Evolutionary conservation across 92 coral and sea anemone species (phyloP).

Genomic region (Actinernus sp.): DNA sequence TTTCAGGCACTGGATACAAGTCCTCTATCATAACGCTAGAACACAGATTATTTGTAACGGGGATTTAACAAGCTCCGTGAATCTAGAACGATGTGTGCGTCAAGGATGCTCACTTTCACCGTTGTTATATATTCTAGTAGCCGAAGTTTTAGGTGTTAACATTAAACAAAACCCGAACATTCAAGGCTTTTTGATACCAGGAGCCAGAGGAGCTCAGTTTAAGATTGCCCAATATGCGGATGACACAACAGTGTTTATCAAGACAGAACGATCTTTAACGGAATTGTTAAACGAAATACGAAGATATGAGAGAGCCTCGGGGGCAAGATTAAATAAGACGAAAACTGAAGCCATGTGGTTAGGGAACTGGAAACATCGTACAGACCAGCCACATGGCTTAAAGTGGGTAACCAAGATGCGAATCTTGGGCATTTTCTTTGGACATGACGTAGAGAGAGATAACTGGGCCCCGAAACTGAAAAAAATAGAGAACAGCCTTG

Average conservation of each 20-base stretch:
- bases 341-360: conserved; percentile 37
- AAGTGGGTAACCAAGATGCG: conserved; percentile 8
- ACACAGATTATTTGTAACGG: conserved; percentile 8
- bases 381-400: background rate
- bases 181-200: too few species aligned
- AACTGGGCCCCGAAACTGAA: conserved; percentile 13
- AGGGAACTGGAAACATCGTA: background rate
- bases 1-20: conserved; percentile 2
- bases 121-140: conserved; percentile 4
- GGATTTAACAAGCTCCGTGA: background rate
- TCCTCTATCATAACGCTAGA: background rate
- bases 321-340: too few species aligned
- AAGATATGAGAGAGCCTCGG: background rate
- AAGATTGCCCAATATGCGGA: conserved; percentile 27
- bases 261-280: background rate
- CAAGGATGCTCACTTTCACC: conserved; percentile 36
- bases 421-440: conserved; percentile 13
- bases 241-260: too few species aligned
- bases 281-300: background rate
- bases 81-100: conserved; percentile 18
- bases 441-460: conserved; percentile 7
- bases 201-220: background rate
- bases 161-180: too few species aligned
- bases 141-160: conserved; percentile 1
- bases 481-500: background rate